Evolutionary conservation across 2,888 invertebrate species (phyloP).

Genomic region (Andrena bucephala): DNA sequence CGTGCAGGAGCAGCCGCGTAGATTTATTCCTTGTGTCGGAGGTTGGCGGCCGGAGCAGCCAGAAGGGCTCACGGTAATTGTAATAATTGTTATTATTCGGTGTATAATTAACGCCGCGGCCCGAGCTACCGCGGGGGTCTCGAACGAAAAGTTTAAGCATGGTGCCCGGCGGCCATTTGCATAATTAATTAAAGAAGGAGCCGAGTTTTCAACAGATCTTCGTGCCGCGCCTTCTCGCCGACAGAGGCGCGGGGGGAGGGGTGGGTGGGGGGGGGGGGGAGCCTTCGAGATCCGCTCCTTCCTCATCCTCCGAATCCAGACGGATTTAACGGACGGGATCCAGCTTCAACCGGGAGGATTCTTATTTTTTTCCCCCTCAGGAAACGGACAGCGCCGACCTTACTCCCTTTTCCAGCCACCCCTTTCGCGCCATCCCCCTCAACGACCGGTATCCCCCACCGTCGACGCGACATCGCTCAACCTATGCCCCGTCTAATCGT

Average conservation of each 20-base stretch:
- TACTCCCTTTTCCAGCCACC: slow-evolving; percentile 1
- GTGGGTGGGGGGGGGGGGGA: slow-evolving; percentile 44
- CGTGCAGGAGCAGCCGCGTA: slow-evolving; percentile 13
- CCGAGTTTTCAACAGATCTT: slow-evolving; percentile 82
- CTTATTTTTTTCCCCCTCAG: slow-evolving; percentile 11
- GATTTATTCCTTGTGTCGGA: slow-evolving; percentile 52
- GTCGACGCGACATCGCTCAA: slow-evolving; percentile 44
- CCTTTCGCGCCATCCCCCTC: neutral
- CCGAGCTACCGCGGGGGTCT: slow-evolving; percentile 74
- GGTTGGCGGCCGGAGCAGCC: slow-evolving; percentile 38
- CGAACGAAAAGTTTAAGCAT: slow-evolving; percentile 82
- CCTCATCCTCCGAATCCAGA: slow-evolving; percentile 17
- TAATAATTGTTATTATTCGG: slow-evolving; percentile 83
- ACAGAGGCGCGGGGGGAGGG: slow-evolving; percentile 35
- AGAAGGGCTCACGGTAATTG: slow-evolving; percentile 77
- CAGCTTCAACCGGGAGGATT: slow-evolving; percentile 53
- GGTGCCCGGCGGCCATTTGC: slow-evolving; percentile 81
- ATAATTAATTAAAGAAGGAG: slow-evolving; percentile 83
- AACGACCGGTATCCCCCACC: slow-evolving; percentile 19
- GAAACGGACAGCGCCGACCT: slow-evolving; percentile 2
- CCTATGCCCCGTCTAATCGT: slow-evolving; percentile 74
- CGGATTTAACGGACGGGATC: slow-evolving; percentile 49
- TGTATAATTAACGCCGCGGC: slow-evolving; percentile 82
- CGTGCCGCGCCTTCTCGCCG: slow-evolving; percentile 71
- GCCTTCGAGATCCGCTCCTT: slow-evolving; percentile 53